Conservation (phyloP, 2,113 vertebrate genomes). For the Brachyhypopomus gauderio region DNA sequence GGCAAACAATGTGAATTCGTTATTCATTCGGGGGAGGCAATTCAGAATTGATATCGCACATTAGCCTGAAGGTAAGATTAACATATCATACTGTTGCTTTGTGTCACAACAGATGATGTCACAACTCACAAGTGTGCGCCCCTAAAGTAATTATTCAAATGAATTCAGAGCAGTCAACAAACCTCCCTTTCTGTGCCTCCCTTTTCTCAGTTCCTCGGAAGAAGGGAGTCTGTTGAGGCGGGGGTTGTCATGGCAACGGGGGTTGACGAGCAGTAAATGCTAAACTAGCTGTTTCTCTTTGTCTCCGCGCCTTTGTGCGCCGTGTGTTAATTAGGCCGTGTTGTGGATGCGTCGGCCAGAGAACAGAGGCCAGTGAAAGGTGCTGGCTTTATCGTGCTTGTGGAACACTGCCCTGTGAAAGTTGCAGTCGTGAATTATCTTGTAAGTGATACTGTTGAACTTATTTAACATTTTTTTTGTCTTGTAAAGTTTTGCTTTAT, state of each 20-base stretch:
- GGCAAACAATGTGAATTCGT: not conserved
- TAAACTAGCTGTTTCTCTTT: slow-evolving; percentile 40
- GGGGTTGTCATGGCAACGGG: slow-evolving; percentile 61
- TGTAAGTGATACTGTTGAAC: not conserved
- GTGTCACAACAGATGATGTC: slow-evolving; percentile 5
- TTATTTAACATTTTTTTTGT: not conserved
- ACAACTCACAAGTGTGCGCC: slow-evolving; percentile 23
- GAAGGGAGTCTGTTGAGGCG: slow-evolving; percentile 60
- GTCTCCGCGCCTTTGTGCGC: slow-evolving; percentile 2
- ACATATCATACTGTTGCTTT: not conserved
- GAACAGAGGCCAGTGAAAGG: not conserved
- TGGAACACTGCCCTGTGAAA: not conserved
- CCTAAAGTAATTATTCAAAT: slow-evolving; percentile 70
- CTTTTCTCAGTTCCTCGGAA: slow-evolving; percentile 58
- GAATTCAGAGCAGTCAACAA: slow-evolving; percentile 60
- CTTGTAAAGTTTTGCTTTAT: not conserved
- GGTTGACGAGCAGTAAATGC: slow-evolving; percentile 51
- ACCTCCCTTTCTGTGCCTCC: slow-evolving; percentile 57
- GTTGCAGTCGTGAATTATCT: not conserved
- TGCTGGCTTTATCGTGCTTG: not conserved
- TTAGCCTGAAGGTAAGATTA: not conserved
- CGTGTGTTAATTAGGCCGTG: slow-evolving; percentile 11
- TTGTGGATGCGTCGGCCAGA: not conserved
- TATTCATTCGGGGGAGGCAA: not conserved
- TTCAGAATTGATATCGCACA: not conserved